Evolutionary conservation across 2,888 invertebrate genomes (phyloP).

Genomic region (Brenthis hecate): DNA sequence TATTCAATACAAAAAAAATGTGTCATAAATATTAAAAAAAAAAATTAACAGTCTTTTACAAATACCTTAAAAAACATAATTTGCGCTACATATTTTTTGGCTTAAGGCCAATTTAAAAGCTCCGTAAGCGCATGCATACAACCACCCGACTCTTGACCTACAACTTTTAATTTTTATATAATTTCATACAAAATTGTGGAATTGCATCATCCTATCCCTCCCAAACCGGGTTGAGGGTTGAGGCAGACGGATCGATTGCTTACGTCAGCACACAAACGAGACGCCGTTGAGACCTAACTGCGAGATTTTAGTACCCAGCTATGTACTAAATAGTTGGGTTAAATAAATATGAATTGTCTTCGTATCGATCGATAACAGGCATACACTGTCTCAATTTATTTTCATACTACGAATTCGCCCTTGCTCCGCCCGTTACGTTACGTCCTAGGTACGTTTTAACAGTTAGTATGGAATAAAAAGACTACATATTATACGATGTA

Average conservation of each 20-base stretch:
- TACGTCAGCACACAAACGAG: constrained; percentile 64
- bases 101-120: background rate
- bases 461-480: too few relatives aligned
- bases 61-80: too few relatives aligned
- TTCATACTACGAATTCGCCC: too few relatives aligned
- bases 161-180: constrained; percentile 31
- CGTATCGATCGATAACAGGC: too few relatives aligned
- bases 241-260: constrained; percentile 74
- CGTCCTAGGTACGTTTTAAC: too few relatives aligned
- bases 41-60: too few relatives aligned
- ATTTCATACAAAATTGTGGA: constrained; percentile 39
- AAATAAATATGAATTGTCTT: background rate
- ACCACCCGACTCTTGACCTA: constrained; percentile 25
- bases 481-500: too few relatives aligned
- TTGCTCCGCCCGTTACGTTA: too few relatives aligned
- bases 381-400: too few relatives aligned
- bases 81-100: too few relatives aligned
- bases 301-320: constrained; percentile 14
- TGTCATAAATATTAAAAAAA: too few relatives aligned
- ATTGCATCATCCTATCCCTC: constrained; percentile 69
- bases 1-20: too few relatives aligned
- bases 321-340: background rate
- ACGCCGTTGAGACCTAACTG: constrained; percentile 26
- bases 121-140: background rate
- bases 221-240: constrained; percentile 47